Percentiles rank a stretch among this genome's conserved stretches.
phyloP scores from a whole-genome alignment of 2,888 invertebrate genomes.

The Keiferia lycopersicella region DNA sequence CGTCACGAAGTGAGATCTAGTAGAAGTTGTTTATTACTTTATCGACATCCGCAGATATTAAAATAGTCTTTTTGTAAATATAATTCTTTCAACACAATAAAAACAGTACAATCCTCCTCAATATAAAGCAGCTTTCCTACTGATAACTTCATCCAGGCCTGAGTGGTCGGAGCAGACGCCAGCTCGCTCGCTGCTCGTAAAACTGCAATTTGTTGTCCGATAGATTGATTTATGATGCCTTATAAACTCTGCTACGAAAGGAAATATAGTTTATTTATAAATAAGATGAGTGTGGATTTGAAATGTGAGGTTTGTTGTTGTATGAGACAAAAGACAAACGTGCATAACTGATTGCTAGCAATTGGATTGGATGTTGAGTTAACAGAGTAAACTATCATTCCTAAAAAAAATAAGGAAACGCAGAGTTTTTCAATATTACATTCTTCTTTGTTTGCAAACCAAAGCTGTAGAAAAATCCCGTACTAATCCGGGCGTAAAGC shows the following conservation, averaged over 20 bases:
- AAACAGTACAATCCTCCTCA: not conserved
- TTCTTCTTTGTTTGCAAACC: not conserved
- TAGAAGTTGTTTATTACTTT: no score
- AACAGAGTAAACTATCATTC: no score
- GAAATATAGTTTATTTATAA: not conserved
- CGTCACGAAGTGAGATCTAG: no score
- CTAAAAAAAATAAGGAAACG: no score
- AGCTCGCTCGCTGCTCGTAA: conserved; percentile 41
- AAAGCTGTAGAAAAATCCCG: not conserved
- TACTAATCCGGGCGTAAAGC: not conserved
- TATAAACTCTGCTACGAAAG: conserved; percentile 28
- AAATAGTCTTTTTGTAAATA: not conserved
- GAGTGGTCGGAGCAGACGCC: conserved; percentile 32
- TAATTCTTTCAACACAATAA: not conserved
- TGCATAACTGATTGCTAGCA: no score
- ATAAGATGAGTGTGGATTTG: no score
- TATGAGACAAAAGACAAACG: no score
- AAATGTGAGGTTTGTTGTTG: no score
- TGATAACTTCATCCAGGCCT: conserved; percentile 16
- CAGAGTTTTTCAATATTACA: no score
- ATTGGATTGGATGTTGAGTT: no score
- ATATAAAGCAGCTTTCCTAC: not conserved
- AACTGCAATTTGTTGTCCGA: conserved; percentile 63
- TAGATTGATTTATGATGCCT: conserved; percentile 67
- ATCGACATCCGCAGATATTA: no score